A percentile compares a stretch with the other conserved stretches of the same genome.
Conservation (phyloP, 2,797 vertebrate species). For the Ptychadena robeensis region DNA sequence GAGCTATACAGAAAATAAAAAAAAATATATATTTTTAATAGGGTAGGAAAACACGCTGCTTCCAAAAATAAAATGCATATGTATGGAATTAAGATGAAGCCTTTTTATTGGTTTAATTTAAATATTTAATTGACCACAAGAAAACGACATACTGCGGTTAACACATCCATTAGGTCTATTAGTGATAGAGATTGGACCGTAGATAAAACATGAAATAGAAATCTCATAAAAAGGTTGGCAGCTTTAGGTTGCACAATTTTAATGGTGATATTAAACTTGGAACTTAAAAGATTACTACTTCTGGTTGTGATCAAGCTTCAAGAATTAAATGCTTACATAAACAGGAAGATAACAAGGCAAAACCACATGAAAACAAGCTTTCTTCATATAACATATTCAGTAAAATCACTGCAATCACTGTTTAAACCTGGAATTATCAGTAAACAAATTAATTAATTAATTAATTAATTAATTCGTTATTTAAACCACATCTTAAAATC, state of each 20-base stretch:
- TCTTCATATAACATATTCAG: not conserved
- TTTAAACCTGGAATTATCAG: not conserved
- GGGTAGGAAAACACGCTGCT: no score
- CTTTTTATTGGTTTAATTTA: not conserved
- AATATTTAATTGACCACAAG: not conserved
- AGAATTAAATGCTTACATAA: not conserved
- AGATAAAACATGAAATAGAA: constrained; percentile 40
- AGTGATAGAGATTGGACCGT: not conserved
- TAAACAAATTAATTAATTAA: not conserved
- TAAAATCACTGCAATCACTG: not conserved
- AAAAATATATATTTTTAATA: no score
- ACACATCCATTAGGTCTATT: not conserved
- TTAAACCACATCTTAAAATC: no score
- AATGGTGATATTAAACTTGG: constrained; percentile 30
- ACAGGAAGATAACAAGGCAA: not conserved
- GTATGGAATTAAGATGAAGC: not conserved
- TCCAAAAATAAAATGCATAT: not conserved
- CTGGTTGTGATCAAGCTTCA: not conserved
- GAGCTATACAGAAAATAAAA: no score
- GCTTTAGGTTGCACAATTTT: constrained; percentile 17
- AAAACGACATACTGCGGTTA: constrained; percentile 6
- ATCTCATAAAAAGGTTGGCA: constrained; percentile 40
- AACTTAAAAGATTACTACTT: constrained; percentile 5
- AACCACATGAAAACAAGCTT: not conserved
- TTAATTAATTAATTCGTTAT: no score